Conservation (phyloP, 2,888 invertebrate genomes). For the Pammene aurita region DNA sequence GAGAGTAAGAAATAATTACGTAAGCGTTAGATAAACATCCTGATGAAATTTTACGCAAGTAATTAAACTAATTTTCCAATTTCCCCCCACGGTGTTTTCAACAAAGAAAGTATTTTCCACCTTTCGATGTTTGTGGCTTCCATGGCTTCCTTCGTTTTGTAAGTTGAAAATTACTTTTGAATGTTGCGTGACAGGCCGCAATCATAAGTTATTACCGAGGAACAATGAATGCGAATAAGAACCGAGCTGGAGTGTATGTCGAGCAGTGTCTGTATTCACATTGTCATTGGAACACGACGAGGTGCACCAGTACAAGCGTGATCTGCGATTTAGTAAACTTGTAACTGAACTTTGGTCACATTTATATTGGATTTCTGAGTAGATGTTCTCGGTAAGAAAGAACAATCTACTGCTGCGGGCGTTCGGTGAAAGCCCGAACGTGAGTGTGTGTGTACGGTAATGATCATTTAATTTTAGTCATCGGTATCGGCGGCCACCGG, state of each 20-base stretch:
- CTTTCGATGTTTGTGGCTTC: conserved; percentile 37
- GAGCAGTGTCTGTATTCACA: conserved; percentile 48
- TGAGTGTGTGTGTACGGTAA: conserved; percentile 60
- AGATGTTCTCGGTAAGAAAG: neutral
- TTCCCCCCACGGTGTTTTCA: neutral
- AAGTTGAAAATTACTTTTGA: conserved; percentile 52
- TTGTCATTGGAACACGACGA: neutral
- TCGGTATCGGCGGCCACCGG: conserved; percentile 65
- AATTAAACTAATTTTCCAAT: conserved; percentile 1
- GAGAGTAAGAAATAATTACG: neutral
- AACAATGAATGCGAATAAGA: conserved; percentile 60
- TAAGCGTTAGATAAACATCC: neutral
- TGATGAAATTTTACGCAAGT: conserved; percentile 10
- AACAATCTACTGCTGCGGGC: conserved; percentile 49
- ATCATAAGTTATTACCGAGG: conserved; percentile 51
- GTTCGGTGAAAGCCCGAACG: conserved; percentile 73
- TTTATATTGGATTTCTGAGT: neutral
- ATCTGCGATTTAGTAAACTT: neutral
- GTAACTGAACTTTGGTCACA: neutral
- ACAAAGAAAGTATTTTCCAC: conserved; percentile 19
- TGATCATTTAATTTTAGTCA: conserved; percentile 75
- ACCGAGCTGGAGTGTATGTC: conserved; percentile 60
- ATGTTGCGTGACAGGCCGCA: conserved; percentile 63
- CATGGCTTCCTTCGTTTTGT: conserved; percentile 37
- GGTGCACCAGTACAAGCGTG: conserved; percentile 1